Evolutionary conservation across 2,113 vertebrate species (phyloP).

Genomic region (Ovibos moschatus): DNA sequence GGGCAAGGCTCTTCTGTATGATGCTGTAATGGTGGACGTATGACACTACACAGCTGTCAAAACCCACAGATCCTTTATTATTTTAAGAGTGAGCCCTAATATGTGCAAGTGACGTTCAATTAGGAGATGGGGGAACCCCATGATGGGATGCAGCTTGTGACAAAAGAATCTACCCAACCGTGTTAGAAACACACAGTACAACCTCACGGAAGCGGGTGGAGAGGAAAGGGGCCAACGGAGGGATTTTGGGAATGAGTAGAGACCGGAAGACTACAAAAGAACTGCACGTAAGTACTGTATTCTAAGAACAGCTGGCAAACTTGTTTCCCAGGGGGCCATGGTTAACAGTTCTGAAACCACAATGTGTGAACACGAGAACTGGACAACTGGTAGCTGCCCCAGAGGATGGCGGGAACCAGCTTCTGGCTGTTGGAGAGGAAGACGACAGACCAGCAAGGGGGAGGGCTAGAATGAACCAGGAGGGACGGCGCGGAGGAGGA

Average conservation of each 20-base stretch:
- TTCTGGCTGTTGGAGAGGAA: neutral
- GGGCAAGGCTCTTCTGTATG: neutral
- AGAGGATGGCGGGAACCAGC: neutral
- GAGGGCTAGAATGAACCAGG: neutral
- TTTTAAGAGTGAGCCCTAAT: neutral
- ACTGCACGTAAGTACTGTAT: accelerated
- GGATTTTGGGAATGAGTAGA: neutral
- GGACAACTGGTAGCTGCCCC: neutral
- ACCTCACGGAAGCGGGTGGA: accelerated
- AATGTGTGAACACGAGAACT: accelerated
- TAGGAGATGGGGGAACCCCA: neutral
- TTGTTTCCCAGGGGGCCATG: neutral
- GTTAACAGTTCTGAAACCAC: neutral
- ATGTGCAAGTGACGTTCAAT: accelerated
- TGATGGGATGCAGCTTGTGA: neutral
- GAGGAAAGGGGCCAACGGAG: neutral
- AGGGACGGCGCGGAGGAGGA: neutral
- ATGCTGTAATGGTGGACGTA: accelerated
- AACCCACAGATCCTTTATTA: neutral
- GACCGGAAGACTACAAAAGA: neutral
- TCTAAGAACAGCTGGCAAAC: neutral
- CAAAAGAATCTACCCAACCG: neutral
- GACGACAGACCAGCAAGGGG: neutral
- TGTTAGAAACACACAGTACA: accelerated
- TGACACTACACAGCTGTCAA: accelerated